A percentile compares a stretch with the other conserved stretches of the same genome.
Conservation (phyloP, 92 coral and sea anemone species). For the Pocillopora meandrina region DNA sequence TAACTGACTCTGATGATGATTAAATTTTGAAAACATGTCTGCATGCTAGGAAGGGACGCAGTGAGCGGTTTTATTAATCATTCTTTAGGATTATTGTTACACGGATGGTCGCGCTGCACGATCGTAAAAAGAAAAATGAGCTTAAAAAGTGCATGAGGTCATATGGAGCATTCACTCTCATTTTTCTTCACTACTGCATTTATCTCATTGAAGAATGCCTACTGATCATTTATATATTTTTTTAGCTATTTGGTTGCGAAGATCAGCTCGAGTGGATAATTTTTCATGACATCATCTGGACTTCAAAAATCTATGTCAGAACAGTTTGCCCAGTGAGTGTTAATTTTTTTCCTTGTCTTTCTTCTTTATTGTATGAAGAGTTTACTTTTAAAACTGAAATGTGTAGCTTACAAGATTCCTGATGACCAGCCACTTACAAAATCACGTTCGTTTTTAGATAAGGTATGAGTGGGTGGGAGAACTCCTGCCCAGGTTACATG, state of each 20-base stretch:
- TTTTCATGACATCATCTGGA: conserved; percentile 91
- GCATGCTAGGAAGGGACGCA: too few species aligned
- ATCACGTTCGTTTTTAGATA: conserved; percentile 45
- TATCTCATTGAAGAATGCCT: too few species aligned
- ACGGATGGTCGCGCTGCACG: too few species aligned
- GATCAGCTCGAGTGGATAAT: conserved; percentile 92
- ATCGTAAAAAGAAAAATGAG: too few species aligned
- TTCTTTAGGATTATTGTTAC: too few species aligned
- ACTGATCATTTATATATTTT: neutral
- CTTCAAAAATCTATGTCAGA: conserved; percentile 92
- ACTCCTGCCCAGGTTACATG: conserved; percentile 86
- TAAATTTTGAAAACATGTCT: too few species aligned
- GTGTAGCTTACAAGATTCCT: too few species aligned
- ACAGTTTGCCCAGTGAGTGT: conserved; percentile 89
- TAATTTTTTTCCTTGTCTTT: neutral
- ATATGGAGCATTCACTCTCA: too few species aligned
- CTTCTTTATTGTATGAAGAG: neutral
- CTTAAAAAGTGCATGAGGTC: too few species aligned
- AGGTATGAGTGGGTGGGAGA: conserved; percentile 86
- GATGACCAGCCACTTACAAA: too few species aligned
- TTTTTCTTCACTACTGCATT: neutral
- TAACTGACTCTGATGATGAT: too few species aligned
- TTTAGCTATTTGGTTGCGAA: conserved; percentile 85
- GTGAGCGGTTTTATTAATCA: too few species aligned
- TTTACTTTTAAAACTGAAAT: neutral